Conservation (phyloP, 2,113 vertebrate genomes). For the Pachycephala philippinensis region DNA sequence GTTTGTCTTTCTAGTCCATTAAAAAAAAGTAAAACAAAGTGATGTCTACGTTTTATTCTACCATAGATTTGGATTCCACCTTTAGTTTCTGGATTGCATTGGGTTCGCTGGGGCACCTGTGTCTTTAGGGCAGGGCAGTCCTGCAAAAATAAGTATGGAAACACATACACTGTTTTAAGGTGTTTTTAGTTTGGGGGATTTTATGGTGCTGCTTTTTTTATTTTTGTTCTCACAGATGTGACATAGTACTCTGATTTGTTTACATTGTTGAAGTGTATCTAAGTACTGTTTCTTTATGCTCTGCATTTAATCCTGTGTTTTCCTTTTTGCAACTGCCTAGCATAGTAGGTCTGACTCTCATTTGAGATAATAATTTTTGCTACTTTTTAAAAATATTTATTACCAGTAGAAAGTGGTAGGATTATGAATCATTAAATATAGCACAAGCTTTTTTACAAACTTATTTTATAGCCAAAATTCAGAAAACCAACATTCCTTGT, state of each 20-base stretch:
- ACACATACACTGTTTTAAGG: not conserved
- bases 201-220: not conserved
- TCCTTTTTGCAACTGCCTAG: not conserved
- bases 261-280: not conserved
- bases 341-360: not conserved
- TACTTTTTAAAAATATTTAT: not conserved
- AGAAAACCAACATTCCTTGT: not conserved
- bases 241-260: not conserved
- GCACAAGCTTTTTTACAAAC: not conserved
- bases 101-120: not conserved
- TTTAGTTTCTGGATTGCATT: not conserved
- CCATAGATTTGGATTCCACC: not conserved
- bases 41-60: not conserved
- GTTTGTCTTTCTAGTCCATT: no score
- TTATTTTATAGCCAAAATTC: not conserved
- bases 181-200: not conserved
- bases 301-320: not conserved
- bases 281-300: not conserved
- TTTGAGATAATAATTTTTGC: not conserved
- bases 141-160: not conserved
- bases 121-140: not conserved
- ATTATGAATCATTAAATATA: not conserved
- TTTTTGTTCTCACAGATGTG: not conserved
- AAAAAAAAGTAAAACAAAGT: no score
- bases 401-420: not conserved